Conservation (phyloP, 2,888 invertebrate genomes). For the Melanostoma scalare region DNA sequence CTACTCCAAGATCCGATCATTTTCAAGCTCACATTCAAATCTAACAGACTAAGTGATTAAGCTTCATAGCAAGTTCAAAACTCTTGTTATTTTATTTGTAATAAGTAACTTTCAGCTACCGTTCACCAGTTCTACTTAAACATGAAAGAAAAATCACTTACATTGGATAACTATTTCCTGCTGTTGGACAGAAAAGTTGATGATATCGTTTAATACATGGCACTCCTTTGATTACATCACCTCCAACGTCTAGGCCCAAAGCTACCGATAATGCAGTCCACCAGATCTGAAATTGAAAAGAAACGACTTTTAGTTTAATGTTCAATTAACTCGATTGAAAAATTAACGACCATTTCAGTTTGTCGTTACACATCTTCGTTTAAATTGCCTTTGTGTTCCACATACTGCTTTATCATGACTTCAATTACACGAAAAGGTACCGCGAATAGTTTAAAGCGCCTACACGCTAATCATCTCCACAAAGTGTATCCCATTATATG, state of each 20-base stretch:
- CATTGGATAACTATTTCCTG: constrained; percentile 95
- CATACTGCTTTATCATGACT: no score
- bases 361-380: background rate
- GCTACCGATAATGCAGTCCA: constrained; percentile 95
- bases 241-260: constrained; percentile 92
- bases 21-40: no score
- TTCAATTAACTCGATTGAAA: background rate
- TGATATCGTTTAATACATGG: constrained; percentile 95
- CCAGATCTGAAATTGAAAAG: constrained; percentile 86
- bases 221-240: constrained; percentile 93
- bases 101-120: no score
- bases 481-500: no score
- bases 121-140: constrained; percentile 21
- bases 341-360: constrained; percentile 2
- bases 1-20: no score
- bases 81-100: no score
- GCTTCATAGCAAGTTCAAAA: no score
- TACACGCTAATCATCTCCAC: background rate
- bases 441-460: no score
- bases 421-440: no score
- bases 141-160: constrained; percentile 83
- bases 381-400: no score
- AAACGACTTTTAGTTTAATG: background rate
- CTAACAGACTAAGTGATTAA: no score
- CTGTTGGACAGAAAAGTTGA: constrained; percentile 95